Percentiles rank a stretch among this genome's conserved stretches.
Conservation (phyloP, 1,140 invertebrate species). For the Sycobia sp. region DNA sequence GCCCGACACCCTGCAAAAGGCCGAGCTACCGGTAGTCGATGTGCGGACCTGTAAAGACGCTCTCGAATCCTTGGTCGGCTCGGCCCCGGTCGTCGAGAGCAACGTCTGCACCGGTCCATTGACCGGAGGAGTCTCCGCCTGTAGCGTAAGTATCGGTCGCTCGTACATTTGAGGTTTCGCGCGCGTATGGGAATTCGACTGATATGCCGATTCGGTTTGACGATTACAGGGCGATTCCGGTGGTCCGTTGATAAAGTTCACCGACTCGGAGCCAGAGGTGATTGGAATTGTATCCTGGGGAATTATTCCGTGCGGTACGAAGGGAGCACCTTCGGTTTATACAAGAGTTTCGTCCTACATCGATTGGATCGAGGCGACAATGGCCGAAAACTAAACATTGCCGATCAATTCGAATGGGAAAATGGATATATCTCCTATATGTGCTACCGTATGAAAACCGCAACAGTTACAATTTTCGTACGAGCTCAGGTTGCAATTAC, state of each 20-base stretch:
- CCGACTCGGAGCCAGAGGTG: conserved; percentile 19
- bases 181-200: too few species aligned
- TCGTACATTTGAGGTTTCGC: not conserved
- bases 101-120: conserved; percentile 71
- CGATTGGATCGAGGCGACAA: conserved; percentile 48
- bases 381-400: not conserved
- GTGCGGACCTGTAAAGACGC: conserved; percentile 41
- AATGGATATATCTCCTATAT: too few species aligned
- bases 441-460: too few species aligned
- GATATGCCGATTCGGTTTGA: too few species aligned
- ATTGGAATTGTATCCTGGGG: conserved; percentile 78
- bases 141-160: conserved; percentile 62
- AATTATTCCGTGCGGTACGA: conserved; percentile 68
- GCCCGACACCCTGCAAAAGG: conserved; percentile 45
- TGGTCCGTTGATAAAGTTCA: conserved; percentile 64
- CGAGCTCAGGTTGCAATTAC: too few species aligned
- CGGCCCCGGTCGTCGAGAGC: conserved; percentile 47
- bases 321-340: conserved; percentile 63
- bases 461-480: too few species aligned
- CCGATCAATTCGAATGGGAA: too few species aligned
- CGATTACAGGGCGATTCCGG: conserved; percentile 67
- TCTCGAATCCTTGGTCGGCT: conserved; percentile 32
- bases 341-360: conserved; percentile 65
- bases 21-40: conserved; percentile 43
- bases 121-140: conserved; percentile 64